Evolutionary conservation across 2,113 vertebrate species (phyloP).

Genomic region (Dissostichus mawsoni): DNA sequence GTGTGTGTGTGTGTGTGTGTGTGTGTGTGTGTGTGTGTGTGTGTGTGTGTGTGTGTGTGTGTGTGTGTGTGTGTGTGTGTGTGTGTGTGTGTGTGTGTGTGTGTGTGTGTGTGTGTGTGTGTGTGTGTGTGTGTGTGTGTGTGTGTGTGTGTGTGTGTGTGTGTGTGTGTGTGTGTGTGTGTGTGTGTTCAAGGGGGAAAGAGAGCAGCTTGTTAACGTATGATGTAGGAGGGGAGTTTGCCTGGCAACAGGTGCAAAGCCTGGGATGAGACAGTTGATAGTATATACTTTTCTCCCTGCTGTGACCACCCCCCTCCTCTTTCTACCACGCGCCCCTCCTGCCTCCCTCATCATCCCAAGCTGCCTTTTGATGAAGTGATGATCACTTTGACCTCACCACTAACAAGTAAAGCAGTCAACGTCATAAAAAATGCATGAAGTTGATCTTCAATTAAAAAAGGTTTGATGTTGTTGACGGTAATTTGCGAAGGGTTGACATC

Average conservation of each 20-base stretch:
- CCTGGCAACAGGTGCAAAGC: slow-evolving; percentile 75
- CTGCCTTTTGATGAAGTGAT: slow-evolving; percentile 48
- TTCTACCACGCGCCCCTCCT: background rate
- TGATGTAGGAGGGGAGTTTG: slow-evolving; percentile 65
- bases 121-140: background rate
- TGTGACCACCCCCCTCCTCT: background rate
- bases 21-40: too few species aligned
- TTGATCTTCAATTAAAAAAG: slow-evolving; percentile 75
- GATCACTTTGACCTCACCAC: slow-evolving; percentile 63
- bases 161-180: too few species aligned
- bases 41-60: too few species aligned
- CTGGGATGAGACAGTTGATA: slow-evolving; percentile 56
- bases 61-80: too few species aligned
- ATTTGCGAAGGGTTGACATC: slow-evolving; percentile 20
- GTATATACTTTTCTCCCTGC: slow-evolving; percentile 23
- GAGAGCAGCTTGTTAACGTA: too few species aligned
- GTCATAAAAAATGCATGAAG: slow-evolving; percentile 79
- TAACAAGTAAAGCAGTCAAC: slow-evolving; percentile 60
- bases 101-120: background rate
- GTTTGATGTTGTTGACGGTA: slow-evolving; percentile 60
- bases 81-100: too few species aligned
- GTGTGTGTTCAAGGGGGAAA: too few species aligned
- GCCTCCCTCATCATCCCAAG: slow-evolving; percentile 26
- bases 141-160: too few species aligned
- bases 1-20: too few species aligned